Base-by-base conservation (phyloP, 2,888 invertebrate species). In the Acanthosoma haemorrhoidale region DNA sequence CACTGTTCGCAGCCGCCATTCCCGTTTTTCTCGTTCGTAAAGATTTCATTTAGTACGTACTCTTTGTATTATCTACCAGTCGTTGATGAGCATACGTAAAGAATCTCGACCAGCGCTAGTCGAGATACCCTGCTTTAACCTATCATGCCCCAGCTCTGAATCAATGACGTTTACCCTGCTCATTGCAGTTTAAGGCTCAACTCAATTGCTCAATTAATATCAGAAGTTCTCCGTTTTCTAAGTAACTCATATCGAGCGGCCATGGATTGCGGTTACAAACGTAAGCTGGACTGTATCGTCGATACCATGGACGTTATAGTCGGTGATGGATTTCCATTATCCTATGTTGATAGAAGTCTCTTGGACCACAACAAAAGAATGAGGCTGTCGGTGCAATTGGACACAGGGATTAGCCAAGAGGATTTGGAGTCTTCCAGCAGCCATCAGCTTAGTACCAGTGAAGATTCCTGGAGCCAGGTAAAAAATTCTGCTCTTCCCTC, bases 281-380 rank as follows among this genome's bases (percentile, higher is more conserved):
- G 73, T 21, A 73, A 73, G 60, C 69, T 72, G 70, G 73, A 73
- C 63, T 64, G 71, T 51, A 72, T 73, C 36, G 63, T 68, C 6
- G 72, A 72, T 67, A 68, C 66, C 29, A 72, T 70, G 71, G 71
- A 72, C 21, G 73, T 73, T 9, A 58, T 72, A n/a, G 68, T 69
- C 21, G 68, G 41, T 9, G 41, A 57, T 21, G 29, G 38, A 11
- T 57, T 51, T n/a, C 68, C 61, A 8, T 29, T 36, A 21, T 59
- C 61, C 18, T 58, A 61, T 57, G 68, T 68, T 9, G 36, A 60
- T 60, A 60, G 60, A 60, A 32, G 36, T 60, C 31, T 67, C 16
- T 25, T 32, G 29, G 70, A 72, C 29, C 70, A 68, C n/a, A 70
- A 59, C 18, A 72, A 72, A 31, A 68, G 57, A 34, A 68, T 72